phyloP scores from a whole-genome alignment of 2,797 vertebrate genomes.

The Jordanella pulchra region DNA sequence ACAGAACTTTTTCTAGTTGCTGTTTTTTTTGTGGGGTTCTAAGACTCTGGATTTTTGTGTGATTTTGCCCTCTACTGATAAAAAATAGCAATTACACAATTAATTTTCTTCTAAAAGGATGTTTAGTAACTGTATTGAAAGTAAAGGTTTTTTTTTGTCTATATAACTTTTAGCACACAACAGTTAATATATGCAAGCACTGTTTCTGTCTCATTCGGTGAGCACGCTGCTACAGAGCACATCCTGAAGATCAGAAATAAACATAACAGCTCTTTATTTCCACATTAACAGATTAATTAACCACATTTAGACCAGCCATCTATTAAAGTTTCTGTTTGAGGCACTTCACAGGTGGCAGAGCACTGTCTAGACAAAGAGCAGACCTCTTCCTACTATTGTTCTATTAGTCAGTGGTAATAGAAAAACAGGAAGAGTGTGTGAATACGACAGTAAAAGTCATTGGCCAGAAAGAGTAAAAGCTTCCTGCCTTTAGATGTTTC shows the following conservation, averaged over 20 bases:
- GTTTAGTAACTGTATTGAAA: not conserved
- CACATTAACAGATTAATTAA: slow-evolving; percentile 19
- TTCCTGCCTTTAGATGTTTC: slow-evolving; percentile 63
- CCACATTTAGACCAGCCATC: slow-evolving; percentile 42
- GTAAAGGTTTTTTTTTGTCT: not conserved
- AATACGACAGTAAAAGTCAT: slow-evolving; percentile 46
- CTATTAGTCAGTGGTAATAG: slow-evolving; percentile 63
- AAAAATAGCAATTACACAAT: slow-evolving; percentile 33
- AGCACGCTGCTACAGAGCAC: too few species aligned
- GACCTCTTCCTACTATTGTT: slow-evolving; percentile 82
- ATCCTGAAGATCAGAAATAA: not conserved
- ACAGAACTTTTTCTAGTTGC: not conserved
- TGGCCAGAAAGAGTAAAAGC: slow-evolving; percentile 38
- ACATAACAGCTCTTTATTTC: not conserved
- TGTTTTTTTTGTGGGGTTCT: slow-evolving; percentile 35
- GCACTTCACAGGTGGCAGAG: slow-evolving; percentile 59
- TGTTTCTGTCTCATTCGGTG: not conserved
- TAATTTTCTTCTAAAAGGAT: not conserved
- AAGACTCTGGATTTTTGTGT: slow-evolving; percentile 34
- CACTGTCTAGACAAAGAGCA: slow-evolving; percentile 76
- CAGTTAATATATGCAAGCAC: not conserved
- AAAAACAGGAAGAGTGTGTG: slow-evolving; percentile 81
- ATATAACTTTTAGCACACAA: not conserved
- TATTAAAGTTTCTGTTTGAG: slow-evolving; percentile 35
- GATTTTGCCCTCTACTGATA: slow-evolving; percentile 63